Conservation (phyloP, 2,797 vertebrate species). For the Cetoscarus ocellatus region DNA sequence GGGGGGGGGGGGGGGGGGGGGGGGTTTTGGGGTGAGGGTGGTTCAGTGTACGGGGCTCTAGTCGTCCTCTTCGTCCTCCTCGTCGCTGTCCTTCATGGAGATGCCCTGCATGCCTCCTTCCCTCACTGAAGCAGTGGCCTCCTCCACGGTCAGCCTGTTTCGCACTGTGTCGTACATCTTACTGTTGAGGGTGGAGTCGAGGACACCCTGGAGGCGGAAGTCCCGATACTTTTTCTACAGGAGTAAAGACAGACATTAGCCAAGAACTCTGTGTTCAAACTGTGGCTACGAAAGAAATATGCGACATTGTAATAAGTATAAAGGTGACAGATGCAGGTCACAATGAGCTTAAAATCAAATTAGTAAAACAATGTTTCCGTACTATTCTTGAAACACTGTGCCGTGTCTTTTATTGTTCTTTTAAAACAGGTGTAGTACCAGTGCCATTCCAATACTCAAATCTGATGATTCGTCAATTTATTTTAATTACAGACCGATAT, state of each 20-base stretch:
- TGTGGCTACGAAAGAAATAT: no score
- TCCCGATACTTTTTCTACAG: conserved; percentile 98
- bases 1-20: not conserved
- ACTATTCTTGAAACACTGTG: no score
- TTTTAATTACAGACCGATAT: no score
- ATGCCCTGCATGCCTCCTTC: conserved; percentile 98
- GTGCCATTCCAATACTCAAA: no score
- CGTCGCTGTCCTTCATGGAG: conserved; percentile 99
- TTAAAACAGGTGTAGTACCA: no score
- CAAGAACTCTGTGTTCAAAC: not conserved
- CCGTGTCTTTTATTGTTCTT: no score
- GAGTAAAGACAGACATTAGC: conserved; percentile 1
- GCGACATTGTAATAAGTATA: no score
- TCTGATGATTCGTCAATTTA: no score
- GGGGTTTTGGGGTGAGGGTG: conserved; percentile 44
- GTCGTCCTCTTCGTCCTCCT: conserved; percentile 97
- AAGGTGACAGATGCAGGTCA: no score
- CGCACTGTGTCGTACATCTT: conserved; percentile 99
- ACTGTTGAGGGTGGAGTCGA: conserved; percentile 98
- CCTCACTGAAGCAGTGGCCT: conserved; percentile 95
- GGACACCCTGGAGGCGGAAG: conserved; percentile 98
- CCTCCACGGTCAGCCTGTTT: conserved; percentile 95
- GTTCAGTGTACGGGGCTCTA: conserved; percentile 80
- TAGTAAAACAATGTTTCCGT: no score
- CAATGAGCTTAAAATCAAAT: no score